A percentile compares a stretch with the other conserved stretches of the same genome.
These are phyloP conservation scores for Trichogramma dendrolimi DNA, from an alignment of 2,888 invertebrate genomes.

Conservation along the genomic window DNA sequence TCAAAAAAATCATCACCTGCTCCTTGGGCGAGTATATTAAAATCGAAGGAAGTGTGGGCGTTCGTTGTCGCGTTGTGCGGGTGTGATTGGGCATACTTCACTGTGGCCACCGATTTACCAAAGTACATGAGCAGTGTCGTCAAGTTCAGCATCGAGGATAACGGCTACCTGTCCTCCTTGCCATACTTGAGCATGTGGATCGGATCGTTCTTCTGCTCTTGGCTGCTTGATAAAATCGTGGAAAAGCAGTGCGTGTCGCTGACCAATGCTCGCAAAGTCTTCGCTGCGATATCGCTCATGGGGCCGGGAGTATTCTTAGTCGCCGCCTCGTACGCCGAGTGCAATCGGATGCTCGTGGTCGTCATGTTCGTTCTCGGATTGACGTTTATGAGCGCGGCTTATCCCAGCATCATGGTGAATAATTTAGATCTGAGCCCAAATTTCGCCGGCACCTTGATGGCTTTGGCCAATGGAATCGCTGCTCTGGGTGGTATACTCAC, in stretches of 20 bases:
- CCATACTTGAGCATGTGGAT: constrained; percentile 42
- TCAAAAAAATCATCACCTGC: constrained; percentile 27
- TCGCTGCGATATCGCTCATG: constrained; percentile 10
- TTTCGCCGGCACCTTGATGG: constrained; percentile 47
- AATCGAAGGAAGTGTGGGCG: constrained; percentile 66
- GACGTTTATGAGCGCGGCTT: constrained; percentile 46
- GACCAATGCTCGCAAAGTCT: constrained; percentile 15
- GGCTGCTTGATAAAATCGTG: constrained; percentile 11
- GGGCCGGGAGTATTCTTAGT: constrained; percentile 19
- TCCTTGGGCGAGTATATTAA: constrained; percentile 26
- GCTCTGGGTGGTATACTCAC: constrained; percentile 66
- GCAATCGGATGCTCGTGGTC: constrained; percentile 36
- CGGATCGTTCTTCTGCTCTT: constrained; percentile 10
- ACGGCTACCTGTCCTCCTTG: constrained; percentile 43
- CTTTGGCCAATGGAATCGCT: constrained; percentile 57
- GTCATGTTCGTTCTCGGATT: constrained; percentile 45
- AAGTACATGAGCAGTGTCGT: constrained; percentile 43
- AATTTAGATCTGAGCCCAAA: constrained; percentile 47
- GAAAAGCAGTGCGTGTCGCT: not conserved
- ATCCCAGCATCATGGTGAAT: constrained; percentile 47
- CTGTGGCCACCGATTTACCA: constrained; percentile 35
- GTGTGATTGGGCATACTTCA: constrained; percentile 30
- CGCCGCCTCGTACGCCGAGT: constrained; percentile 23
- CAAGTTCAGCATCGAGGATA: constrained; percentile 45
- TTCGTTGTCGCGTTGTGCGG: constrained; percentile 57